phyloP scores from a whole-genome alignment of 2,113 vertebrate species.

The western clawed frog (Xenopus tropicalis) region DNA sequence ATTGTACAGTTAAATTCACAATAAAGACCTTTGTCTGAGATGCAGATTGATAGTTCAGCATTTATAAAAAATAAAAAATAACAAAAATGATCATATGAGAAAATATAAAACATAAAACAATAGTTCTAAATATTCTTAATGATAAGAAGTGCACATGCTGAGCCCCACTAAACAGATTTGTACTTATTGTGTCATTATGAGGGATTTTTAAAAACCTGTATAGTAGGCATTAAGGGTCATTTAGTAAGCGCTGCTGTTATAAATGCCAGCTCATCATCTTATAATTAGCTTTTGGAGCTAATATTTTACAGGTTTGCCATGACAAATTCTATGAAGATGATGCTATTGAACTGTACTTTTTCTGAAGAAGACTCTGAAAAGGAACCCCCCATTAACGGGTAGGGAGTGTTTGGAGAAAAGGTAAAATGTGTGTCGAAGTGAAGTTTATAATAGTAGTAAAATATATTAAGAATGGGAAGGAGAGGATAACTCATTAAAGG shows the following conservation, averaged over 20 bases:
- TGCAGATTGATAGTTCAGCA: constrained; percentile 25
- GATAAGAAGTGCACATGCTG: not conserved
- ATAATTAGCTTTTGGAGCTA: too few relatives aligned
- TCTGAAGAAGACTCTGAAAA: too few relatives aligned
- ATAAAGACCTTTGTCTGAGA: not conserved
- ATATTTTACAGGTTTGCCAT: too few relatives aligned
- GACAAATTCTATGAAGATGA: too few relatives aligned
- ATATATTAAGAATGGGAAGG: too few relatives aligned
- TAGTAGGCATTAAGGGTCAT: not conserved
- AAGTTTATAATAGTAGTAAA: too few relatives aligned
- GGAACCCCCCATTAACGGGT: too few relatives aligned
- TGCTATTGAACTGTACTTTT: too few relatives aligned
- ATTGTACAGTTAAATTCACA: constrained; percentile 30
- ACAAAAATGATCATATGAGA: constrained; percentile 8
- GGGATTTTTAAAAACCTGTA: not conserved
- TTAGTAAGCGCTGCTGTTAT: not conserved
- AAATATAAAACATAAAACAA: not conserved
- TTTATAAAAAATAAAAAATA: not conserved
- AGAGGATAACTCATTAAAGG: too few relatives aligned
- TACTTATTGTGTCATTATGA: not conserved
- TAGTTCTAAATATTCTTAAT: not conserved
- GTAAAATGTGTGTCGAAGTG: too few relatives aligned
- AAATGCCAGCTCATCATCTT: too few relatives aligned
- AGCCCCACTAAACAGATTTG: not conserved
- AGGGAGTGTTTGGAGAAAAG: too few relatives aligned